Evolutionary conservation across 2,888 invertebrate genomes (phyloP).

Genomic region (Dolichopus griseipennis): DNA sequence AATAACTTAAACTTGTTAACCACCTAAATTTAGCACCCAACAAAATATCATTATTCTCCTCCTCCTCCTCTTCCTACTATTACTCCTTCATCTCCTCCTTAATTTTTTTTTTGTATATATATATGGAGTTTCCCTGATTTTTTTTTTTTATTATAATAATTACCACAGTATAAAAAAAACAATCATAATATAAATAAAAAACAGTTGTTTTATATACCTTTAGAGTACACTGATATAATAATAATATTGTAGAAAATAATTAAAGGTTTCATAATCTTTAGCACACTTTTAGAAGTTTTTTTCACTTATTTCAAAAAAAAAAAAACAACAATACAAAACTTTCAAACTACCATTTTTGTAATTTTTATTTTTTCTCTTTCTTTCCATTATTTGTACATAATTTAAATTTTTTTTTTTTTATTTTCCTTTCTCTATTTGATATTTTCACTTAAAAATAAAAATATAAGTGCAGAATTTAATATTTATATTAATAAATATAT

Average conservation of each 20-base stretch:
- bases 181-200: neutral
- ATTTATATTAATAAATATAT: too few relatives aligned
- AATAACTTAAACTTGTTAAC: neutral
- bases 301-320: too few relatives aligned
- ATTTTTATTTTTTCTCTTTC: neutral
- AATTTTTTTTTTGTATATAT: neutral
- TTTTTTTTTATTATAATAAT: neutral
- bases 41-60: neutral
- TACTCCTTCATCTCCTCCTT: neutral
- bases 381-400: neutral
- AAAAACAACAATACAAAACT: too few relatives aligned
- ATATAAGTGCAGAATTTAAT: too few relatives aligned
- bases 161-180: neutral
- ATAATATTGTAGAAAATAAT: neutral
- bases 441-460: too few relatives aligned
- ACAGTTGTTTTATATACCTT: neutral
- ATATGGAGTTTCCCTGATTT: too few relatives aligned
- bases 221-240: neutral
- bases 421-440: too few relatives aligned
- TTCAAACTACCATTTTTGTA: neutral
- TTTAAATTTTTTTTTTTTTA: too few relatives aligned
- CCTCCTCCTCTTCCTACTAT: too few relatives aligned
- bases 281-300: neutral
- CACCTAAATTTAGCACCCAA: neutral
- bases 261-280: constrained; percentile 6